Base-by-base conservation (phyloP, 2,113 vertebrate species). In the Sphaerodactylus townsendi region DNA sequence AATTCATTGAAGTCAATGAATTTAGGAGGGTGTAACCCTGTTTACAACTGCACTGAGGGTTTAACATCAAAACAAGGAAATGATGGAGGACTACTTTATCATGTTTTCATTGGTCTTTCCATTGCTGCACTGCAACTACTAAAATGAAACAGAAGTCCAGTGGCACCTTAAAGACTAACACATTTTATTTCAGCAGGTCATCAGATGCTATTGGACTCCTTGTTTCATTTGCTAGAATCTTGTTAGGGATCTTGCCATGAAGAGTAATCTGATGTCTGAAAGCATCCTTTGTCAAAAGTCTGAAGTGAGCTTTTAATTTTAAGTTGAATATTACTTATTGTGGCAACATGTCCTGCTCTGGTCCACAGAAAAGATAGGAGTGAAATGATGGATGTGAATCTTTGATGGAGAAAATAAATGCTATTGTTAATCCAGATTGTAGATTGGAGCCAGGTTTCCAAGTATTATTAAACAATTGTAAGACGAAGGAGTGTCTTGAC, bases 391-490 rank as follows among this genome's bases (percentile, higher is more conserved):
- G 69, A 75, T 35, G 82, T 85, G 88, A 90, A 28, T 30, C 10
- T 78, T 13, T 30, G 1, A 46, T 25, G 44, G 59, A 83, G 65
- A 41, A 44, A 81, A 21, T 25, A 80, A 81, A 70, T 85, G 53
- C 28, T 71, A 62, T 77, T 83, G 19, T 21, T 23, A 15, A 78
- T 72, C 33, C 4, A 1, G 72, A 64, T 83, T 83, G 35, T 70
- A 75, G 56, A 21, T 68, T 85, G 70, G 75, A 68, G 37, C 1
- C 1, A 23, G 53, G 17, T 5, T 77, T 84, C 78, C 8, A 77
- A 80, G 87, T 86, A 82, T 72, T 69, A 35, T 28, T 83, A 85
- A 87, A 87, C 14, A 75, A 80, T 71, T 33, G 30, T 56, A 84
- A 86, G 77, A 62, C 7, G 6, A n/a, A 35, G 83, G 70, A 59